phyloP scores from a whole-genome alignment of 2,113 vertebrate species.

The Crocuta crocuta region DNA sequence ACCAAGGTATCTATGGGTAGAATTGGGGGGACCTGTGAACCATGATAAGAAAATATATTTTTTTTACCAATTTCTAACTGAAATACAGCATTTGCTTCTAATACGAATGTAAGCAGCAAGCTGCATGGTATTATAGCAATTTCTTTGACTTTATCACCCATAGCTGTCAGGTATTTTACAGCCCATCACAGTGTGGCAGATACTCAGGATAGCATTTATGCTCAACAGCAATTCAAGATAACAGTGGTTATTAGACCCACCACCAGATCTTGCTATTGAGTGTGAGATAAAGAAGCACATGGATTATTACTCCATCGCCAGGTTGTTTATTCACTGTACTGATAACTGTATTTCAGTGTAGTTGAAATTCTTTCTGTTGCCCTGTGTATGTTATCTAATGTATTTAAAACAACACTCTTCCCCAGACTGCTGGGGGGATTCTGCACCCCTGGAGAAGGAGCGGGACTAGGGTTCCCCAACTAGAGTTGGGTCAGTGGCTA shows the following conservation, averaged over 20 bases:
- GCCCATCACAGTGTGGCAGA: not conserved
- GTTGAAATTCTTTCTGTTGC: not conserved
- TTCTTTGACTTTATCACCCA: not conserved
- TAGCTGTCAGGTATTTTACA: not conserved
- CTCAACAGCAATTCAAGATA: slow-evolving; percentile 42
- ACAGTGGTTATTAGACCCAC: not conserved
- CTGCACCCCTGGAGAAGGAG: not conserved
- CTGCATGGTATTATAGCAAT: not conserved
- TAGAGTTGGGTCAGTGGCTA: not conserved
- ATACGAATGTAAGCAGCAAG: not conserved
- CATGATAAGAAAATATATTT: not conserved
- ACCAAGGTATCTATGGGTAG: not conserved
- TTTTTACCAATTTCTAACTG: not conserved
- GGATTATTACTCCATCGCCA: not conserved
- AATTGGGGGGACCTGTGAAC: not conserved
- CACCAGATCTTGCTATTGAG: not conserved
- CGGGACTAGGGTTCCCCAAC: not conserved
- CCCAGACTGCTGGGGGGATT: not conserved
- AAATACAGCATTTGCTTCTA: slow-evolving; percentile 35
- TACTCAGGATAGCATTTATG: slow-evolving; percentile 8
- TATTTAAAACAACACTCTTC: not conserved
- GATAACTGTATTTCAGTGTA: not conserved
- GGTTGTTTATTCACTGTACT: not conserved
- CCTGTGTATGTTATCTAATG: not conserved
- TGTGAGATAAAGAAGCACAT: not conserved